Evolutionary conservation across 2,113 vertebrate species (phyloP).

Genomic region (Actenoides lindsayi): DNA sequence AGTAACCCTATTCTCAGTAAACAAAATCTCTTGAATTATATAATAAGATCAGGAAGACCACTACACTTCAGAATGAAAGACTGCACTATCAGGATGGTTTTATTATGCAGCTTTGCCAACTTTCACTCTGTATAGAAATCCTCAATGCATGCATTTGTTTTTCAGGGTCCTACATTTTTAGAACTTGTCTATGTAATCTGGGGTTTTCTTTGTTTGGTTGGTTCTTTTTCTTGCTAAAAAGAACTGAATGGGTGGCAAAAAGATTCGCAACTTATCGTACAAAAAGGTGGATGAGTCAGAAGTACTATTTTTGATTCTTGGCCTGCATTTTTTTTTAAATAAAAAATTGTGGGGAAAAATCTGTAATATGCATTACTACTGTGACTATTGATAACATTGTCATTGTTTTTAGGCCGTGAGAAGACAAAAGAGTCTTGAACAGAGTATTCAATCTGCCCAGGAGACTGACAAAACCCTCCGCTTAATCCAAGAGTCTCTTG

Average conservation of each 20-base stretch:
- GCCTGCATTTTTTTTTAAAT: neutral
- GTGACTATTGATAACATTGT: constrained; percentile 15
- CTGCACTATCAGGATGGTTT: constrained; percentile 41
- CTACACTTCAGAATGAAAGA: constrained; percentile 56
- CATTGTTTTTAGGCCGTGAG: constrained; percentile 80
- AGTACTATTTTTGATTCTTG: neutral
- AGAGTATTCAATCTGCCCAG: constrained; percentile 88
- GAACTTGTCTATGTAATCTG: neutral
- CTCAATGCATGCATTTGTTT: neutral
- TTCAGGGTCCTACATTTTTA: neutral
- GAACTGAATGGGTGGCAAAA: constrained; percentile 74
- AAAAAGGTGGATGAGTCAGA: constrained; percentile 76
- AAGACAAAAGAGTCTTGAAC: constrained; percentile 89
- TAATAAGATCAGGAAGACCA: constrained; percentile 77
- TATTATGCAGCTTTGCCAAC: constrained; percentile 25
- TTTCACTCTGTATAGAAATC: neutral
- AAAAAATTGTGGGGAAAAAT: neutral
- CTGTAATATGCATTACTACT: neutral
- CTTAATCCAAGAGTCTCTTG: constrained; percentile 89
- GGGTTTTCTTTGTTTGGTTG: neutral
- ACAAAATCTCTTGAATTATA: constrained; percentile 78
- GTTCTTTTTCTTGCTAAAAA: neutral
- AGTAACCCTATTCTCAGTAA: constrained; percentile 78
- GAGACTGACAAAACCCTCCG: constrained; percentile 90
- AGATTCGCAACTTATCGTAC: constrained; percentile 78